Percentiles rank a stretch among this genome's conserved stretches.
These are phyloP conservation scores for Daphoenositta chrysoptera DNA, from an alignment of 2,113 vertebrate genomes.

Conservation along the genomic window DNA sequence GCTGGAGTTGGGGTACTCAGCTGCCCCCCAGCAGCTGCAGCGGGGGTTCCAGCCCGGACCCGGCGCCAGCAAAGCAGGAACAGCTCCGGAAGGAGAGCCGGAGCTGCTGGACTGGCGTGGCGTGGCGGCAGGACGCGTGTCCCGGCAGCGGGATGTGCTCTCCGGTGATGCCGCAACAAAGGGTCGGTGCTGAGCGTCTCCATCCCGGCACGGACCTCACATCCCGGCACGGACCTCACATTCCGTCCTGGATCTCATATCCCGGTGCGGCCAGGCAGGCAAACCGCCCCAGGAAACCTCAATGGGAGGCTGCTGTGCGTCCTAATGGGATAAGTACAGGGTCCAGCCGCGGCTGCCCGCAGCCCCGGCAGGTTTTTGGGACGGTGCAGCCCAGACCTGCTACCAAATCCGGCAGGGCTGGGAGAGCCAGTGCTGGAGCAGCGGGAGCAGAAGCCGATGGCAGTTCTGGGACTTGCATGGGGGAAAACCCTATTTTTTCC, in stretches of 20 bases:
- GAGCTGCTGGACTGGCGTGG: background rate
- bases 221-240: fast-evolving
- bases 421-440: background rate
- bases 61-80: background rate
- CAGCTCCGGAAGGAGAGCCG: background rate
- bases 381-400: background rate
- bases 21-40: background rate
- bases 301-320: constrained; percentile 15
- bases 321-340: constrained; percentile 75
- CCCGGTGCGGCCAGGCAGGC: background rate
- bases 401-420: background rate
- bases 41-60: background rate
- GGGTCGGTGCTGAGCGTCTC: background rate
- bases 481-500: background rate
- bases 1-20: background rate
- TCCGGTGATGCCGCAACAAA: background rate
- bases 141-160: background rate
- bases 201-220: background rate
- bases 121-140: background rate
- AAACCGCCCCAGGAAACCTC: constrained; percentile 72
- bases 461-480: background rate
- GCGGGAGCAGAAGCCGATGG: background rate
- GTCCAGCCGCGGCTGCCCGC: constrained; percentile 29
- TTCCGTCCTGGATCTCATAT: background rate
- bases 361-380: background rate